Evolutionary conservation across 2,113 vertebrate genomes (phyloP), one percentile per base, ranked within the genome.

Genomic region (Delphinapterus leucas): DNA sequence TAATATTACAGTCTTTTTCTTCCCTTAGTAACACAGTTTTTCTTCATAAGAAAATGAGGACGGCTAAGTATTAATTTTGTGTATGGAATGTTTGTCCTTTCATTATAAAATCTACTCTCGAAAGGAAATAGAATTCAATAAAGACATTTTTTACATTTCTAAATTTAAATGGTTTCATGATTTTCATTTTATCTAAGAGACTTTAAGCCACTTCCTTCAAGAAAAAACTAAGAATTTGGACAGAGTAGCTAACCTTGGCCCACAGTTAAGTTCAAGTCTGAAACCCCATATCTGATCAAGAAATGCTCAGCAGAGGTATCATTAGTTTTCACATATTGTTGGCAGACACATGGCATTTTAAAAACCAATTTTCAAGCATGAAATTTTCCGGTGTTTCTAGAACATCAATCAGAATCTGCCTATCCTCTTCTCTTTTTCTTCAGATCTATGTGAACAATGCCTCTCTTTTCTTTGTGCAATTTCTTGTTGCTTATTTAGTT

Each of bases 161-260:
- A 84, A 41, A 86, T 86, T 63, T 88, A 82, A 68, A 71, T 88
- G n/a, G 12, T 44, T 86, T 88, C n/a, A 93, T 71, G 5, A 88
- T 96, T 98, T 97, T 97, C 67, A 97, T 94, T 97, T 92, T 93
- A 15, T 73, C 58, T 94, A 92, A 92, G 49, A 95, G 84, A 31
- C 8, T 55, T 92, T 88, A 94, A 63, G 31, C 60, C 97, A 44
- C 49, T 92, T 93, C 93, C 38, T 28, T 95, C 21, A 83, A 93
- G 31, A 9, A 90, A 93, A 38, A 65, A 23, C 31, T 90, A 89
- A 88, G 23, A 67, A 60, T 96, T 61, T 74, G 15, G 18, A 83
- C 11, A 68, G 53, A 90, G 15, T 68, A 49, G 31, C 33, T 71
- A 90, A 70, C 17, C 7, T 93, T 44, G 33, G 23, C 26, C 61